Evolutionary conservation across 2,888 invertebrate genomes (phyloP).

Genomic region (Fabriciana adippe): DNA sequence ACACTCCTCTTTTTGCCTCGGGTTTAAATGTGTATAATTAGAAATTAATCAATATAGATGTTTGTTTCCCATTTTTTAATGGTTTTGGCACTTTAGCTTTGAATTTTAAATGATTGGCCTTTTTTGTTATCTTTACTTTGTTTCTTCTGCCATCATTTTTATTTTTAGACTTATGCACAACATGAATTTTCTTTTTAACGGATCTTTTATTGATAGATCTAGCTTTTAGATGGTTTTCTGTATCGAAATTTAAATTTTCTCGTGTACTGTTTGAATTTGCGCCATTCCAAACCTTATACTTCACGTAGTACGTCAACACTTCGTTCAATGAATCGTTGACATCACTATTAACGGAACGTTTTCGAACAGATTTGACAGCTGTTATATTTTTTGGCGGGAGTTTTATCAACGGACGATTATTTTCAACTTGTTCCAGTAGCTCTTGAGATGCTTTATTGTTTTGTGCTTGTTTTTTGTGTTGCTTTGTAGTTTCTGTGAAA

Average conservation of each 20-base stretch:
- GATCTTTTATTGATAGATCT: constrained; percentile 13
- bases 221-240: constrained; percentile 28
- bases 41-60: background rate
- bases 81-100: too few relatives aligned
- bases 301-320: constrained; percentile 60
- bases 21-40: background rate
- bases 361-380: constrained; percentile 46
- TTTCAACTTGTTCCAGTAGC: constrained; percentile 40
- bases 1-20: too few relatives aligned
- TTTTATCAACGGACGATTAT: constrained; percentile 36
- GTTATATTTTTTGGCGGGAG: constrained; percentile 36
- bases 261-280: constrained; percentile 36
- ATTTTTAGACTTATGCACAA: background rate
- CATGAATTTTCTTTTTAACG: background rate
- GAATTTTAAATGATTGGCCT: background rate
- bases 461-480: constrained; percentile 10
- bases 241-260: constrained; percentile 23
- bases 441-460: constrained; percentile 27
- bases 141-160: background rate
- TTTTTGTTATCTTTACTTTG: background rate
- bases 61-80: background rate
- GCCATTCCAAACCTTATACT: constrained; percentile 63
- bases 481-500: constrained; percentile 19
- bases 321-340: constrained; percentile 47
- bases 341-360: constrained; percentile 47